Conservation (phyloP, 1,140 invertebrate genomes). For the Cherax destructor region DNA sequence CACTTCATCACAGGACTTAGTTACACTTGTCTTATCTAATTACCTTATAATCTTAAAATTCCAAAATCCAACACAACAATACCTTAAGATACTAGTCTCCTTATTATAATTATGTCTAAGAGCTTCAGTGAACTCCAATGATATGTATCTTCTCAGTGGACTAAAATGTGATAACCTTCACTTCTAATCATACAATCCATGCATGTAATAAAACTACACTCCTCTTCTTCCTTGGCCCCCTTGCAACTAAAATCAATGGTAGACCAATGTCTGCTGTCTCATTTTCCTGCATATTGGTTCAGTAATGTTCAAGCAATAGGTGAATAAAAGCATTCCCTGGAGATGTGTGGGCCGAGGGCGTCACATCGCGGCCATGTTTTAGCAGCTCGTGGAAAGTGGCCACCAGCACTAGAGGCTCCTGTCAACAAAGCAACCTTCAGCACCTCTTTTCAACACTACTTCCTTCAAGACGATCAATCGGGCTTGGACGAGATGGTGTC, state of each 20-base stretch:
- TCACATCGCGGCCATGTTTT: constrained; percentile 12
- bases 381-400: constrained; percentile 6
- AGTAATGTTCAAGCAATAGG: neutral
- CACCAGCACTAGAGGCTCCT: neutral
- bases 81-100: constrained; percentile 35
- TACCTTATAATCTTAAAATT: constrained; percentile 42
- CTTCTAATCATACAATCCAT: constrained; percentile 64
- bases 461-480: constrained; percentile 34
- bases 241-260: constrained; percentile 60
- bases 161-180: constrained; percentile 29
- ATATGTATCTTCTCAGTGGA: constrained; percentile 57
- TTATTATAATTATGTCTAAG: constrained; percentile 27
- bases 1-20: constrained; percentile 30
- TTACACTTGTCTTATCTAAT: constrained; percentile 24
- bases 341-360: neutral
- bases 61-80: constrained; percentile 55
- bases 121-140: constrained; percentile 14
- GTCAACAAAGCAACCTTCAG: neutral
- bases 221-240: constrained; percentile 64
- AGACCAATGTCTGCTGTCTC: constrained; percentile 45
- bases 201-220: constrained; percentile 59
- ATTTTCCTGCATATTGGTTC: constrained; percentile 62
- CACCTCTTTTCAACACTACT: constrained; percentile 10
- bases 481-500: constrained; percentile 60
- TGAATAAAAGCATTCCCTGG: constrained; percentile 55